Evolutionary conservation across 53 echinoderm and acorn worm species (phyloP).

Genomic region (Actinopyga echinites): DNA sequence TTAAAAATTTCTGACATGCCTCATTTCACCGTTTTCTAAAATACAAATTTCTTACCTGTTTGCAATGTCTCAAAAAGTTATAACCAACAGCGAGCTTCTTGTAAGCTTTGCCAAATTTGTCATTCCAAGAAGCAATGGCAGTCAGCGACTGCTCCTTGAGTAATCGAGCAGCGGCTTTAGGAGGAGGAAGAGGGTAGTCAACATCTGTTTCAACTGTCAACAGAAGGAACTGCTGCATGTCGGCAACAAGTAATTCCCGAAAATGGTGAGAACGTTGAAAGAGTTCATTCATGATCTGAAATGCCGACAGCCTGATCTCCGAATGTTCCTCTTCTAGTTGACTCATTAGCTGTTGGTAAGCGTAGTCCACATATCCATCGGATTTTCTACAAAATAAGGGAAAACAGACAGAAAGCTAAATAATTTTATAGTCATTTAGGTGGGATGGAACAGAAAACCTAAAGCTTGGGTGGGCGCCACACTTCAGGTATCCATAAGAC

Average conservation of each 20-base stretch:
- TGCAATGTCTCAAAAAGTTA: slow-evolving; percentile 83
- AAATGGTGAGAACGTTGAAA: slow-evolving; percentile 89
- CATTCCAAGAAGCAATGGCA: slow-evolving; percentile 87
- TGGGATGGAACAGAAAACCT: too few species aligned
- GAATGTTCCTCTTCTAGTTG: slow-evolving; percentile 83
- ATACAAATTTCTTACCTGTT: slow-evolving; percentile 60
- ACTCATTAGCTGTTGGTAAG: slow-evolving; percentile 71
- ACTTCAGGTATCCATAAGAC: too few species aligned
- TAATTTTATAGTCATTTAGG: neutral
- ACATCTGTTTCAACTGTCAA: slow-evolving; percentile 75
- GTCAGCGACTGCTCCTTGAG: slow-evolving; percentile 83
- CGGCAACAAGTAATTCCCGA: slow-evolving; percentile 83
- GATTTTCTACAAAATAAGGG: slow-evolving; percentile 54
- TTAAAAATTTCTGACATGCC: neutral
- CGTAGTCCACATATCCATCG: slow-evolving; percentile 86
- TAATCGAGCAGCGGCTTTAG: slow-evolving; percentile 75
- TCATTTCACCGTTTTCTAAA: neutral
- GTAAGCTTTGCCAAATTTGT: slow-evolving; percentile 90
- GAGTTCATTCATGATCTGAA: slow-evolving; percentile 89
- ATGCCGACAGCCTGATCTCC: slow-evolving; percentile 88
- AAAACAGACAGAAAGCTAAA: neutral
- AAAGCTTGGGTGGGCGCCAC: too few species aligned
- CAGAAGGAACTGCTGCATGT: slow-evolving; percentile 92
- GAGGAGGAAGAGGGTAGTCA: slow-evolving; percentile 83
- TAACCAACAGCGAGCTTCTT: slow-evolving; percentile 96